These are phyloP conservation scores for Mythimna pallens DNA, from an alignment of 2,888 invertebrate genomes.

Conservation along the genomic window DNA sequence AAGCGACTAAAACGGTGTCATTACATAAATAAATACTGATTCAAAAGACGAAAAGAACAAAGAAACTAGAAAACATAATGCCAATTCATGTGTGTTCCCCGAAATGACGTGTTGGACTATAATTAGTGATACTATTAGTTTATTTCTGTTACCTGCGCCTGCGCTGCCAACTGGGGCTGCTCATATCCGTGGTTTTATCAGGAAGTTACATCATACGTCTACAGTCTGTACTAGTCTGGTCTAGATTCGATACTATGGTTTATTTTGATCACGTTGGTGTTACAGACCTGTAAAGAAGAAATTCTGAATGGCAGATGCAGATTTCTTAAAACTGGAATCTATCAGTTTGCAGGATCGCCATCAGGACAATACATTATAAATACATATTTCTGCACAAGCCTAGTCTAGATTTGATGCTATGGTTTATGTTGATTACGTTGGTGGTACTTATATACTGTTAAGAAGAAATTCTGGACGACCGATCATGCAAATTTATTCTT, in stretches of 20 bases:
- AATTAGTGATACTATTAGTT: slow-evolving; percentile 69
- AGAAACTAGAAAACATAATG: slow-evolving; percentile 54
- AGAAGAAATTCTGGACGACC: too few relatives aligned
- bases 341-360: too few relatives aligned
- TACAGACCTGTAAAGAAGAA: neutral
- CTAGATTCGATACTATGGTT: slow-evolving; percentile 48
- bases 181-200: slow-evolving; percentile 68
- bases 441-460: too few relatives aligned
- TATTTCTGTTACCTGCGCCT: slow-evolving; percentile 71
- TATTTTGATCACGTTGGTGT: slow-evolving; percentile 19
- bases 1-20: slow-evolving; percentile 20
- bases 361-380: too few relatives aligned
- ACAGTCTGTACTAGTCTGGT: slow-evolving; percentile 56
- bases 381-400: too few relatives aligned
- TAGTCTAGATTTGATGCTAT: too few relatives aligned
- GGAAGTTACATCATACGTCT: slow-evolving; percentile 79
- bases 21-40: slow-evolving; percentile 51
- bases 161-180: slow-evolving; percentile 74
- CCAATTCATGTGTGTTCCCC: slow-evolving; percentile 64
- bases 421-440: too few relatives aligned
- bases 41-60: slow-evolving; percentile 44
- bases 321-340: neutral
- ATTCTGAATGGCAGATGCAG: neutral
- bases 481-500: too few relatives aligned
- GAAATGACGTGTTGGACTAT: slow-evolving; percentile 66